Evolutionary conservation across 2,888 invertebrate species (phyloP).

Genomic region (Drosophila pegasa): DNA sequence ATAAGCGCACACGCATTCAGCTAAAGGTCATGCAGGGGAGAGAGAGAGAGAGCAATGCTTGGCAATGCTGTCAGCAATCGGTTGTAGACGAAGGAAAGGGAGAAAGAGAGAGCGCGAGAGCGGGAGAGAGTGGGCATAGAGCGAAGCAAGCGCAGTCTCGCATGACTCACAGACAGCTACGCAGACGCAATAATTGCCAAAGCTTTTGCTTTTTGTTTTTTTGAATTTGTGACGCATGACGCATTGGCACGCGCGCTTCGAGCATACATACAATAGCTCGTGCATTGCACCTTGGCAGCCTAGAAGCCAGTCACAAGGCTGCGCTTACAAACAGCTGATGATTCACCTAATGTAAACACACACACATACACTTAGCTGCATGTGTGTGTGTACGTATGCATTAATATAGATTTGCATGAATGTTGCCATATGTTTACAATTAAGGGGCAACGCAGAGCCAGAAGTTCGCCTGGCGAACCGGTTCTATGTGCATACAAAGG

Average conservation of each 20-base stretch:
- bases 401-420: slow-evolving; percentile 3
- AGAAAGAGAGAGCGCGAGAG: background rate
- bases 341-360: slow-evolving; percentile 41
- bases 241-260: slow-evolving; percentile 37
- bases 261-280: slow-evolving; percentile 34
- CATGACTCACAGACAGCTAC: slow-evolving; percentile 52
- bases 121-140: background rate
- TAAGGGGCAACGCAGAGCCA: slow-evolving; percentile 1
- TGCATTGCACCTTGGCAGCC: slow-evolving; percentile 52
- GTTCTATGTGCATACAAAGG: slow-evolving; percentile 15
- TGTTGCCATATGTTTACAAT: slow-evolving; percentile 14
- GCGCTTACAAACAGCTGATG: slow-evolving; percentile 43
- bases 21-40: slow-evolving; percentile 33
- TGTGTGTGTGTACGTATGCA: background rate
- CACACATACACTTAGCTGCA: background rate
- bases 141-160: slow-evolving; percentile 19
- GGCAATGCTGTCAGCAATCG: background rate
- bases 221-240: slow-evolving; percentile 36
- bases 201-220: slow-evolving; percentile 8
- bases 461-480: slow-evolving; percentile 8
- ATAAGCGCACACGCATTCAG: slow-evolving; percentile 27
- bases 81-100: background rate
- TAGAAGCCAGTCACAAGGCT: slow-evolving; percentile 37
- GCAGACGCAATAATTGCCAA: slow-evolving; percentile 56
- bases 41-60: background rate